Evolutionary conservation across 2,113 vertebrate genomes (phyloP).

Genomic region (Lutjanus erythropterus): DNA sequence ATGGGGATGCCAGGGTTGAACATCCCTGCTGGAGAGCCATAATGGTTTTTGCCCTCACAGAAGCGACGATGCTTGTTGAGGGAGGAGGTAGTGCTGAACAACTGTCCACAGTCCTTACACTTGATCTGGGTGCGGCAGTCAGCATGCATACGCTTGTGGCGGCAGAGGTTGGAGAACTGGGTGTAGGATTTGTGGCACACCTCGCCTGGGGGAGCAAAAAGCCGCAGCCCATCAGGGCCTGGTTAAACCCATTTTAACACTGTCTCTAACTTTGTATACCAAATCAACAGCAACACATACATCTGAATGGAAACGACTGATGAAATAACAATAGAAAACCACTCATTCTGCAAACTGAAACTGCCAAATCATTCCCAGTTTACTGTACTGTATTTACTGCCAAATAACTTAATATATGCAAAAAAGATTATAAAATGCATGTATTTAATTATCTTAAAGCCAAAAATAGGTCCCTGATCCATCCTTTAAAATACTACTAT

Average conservation of each 20-base stretch:
- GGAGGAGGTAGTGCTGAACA: constrained; percentile 99
- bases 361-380: background rate
- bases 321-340: background rate
- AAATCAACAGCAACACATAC: constrained; percentile 69
- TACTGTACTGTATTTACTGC: constrained; percentile 8
- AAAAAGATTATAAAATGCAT: background rate
- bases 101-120: constrained; percentile 99
- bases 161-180: constrained; percentile 99
- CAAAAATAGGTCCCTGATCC: background rate
- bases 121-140: constrained; percentile 99
- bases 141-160: constrained; percentile 99
- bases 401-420: constrained; percentile 7
- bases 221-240: constrained; percentile 84
- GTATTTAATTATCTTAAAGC: background rate
- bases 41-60: constrained; percentile 99
- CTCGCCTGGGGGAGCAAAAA: constrained; percentile 91
- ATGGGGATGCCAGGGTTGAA: constrained; percentile 94
- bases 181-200: constrained; percentile 99
- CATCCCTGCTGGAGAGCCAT: constrained; percentile 88
- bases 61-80: constrained; percentile 99
- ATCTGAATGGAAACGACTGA: constrained; percentile 33
- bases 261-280: constrained; percentile 82
- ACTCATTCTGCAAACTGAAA: constrained; percentile 1
- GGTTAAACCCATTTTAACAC: constrained; percentile 89
- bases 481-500: background rate